These are phyloP conservation scores for Phortica okadai DNA, from an alignment of 2,888 invertebrate genomes.

Conservation along the genomic window DNA sequence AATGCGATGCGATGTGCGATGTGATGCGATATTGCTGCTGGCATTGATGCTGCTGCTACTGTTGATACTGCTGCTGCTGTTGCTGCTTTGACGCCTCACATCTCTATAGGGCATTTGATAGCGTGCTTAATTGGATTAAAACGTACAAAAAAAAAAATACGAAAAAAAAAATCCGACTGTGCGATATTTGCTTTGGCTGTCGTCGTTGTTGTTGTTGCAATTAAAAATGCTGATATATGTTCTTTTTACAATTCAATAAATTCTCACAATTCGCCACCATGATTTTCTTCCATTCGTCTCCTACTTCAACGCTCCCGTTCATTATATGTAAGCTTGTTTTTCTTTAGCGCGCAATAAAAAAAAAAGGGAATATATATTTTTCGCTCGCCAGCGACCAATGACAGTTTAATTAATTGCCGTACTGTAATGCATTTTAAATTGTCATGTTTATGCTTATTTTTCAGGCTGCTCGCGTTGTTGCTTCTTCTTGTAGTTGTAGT, in stretches of 20 bases:
- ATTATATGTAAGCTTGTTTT: background rate
- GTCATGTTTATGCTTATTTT: constrained; percentile 64
- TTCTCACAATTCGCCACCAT: constrained; percentile 51
- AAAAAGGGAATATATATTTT: background rate
- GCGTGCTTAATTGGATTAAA: constrained; percentile 30
- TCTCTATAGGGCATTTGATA: constrained; percentile 28
- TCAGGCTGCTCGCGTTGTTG: constrained; percentile 13
- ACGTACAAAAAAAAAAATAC: background rate
- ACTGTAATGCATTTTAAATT: constrained; percentile 69
- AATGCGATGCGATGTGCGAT: too few relatives aligned
- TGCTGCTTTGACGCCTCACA: constrained; percentile 11
- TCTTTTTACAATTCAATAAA: constrained; percentile 71
- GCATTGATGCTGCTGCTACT: background rate
- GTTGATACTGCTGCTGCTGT: background rate
- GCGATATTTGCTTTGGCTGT: constrained; percentile 10
- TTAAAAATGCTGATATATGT: constrained; percentile 71
- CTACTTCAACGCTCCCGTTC: background rate
- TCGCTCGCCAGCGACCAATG: constrained; percentile 53
- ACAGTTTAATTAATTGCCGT: constrained; percentile 70
- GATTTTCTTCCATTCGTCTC: background rate
- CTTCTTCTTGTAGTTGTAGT: constrained; percentile 42
- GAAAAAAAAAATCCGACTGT: background rate
- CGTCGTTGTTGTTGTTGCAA: constrained; percentile 52
- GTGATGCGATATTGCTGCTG: background rate
- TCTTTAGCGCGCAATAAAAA: background rate